phyloP scores from a whole-genome alignment of 1,140 invertebrate species.

The Bacillus rossius region DNA sequence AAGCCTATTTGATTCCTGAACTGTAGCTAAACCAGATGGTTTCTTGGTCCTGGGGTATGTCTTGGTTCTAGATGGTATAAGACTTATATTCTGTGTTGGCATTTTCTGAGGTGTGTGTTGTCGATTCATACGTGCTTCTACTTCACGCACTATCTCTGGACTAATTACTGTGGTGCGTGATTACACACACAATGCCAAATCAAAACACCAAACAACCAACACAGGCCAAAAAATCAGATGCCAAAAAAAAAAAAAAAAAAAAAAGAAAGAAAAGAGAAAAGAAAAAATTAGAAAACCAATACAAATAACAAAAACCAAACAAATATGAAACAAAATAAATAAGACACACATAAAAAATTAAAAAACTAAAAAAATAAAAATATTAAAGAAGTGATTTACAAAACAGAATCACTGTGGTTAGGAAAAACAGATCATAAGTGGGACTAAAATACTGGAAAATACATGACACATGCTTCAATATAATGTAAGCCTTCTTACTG shows the following conservation, averaged over 20 bases:
- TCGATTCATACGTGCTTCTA: conserved; percentile 83
- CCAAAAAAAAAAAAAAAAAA: conserved; percentile 46
- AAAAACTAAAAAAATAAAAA: conserved; percentile 32
- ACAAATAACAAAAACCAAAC: conserved; percentile 7
- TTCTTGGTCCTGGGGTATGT: conserved; percentile 39
- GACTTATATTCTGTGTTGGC: too few species aligned
- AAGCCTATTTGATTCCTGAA: conserved; percentile 19
- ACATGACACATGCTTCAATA: too few species aligned
- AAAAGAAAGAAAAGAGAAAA: conserved; percentile 38
- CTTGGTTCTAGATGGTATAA: conserved; percentile 33
- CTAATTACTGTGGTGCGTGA: conserved; percentile 60
- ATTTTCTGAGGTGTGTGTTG: conserved; percentile 55
- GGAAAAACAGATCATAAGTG: too few species aligned
- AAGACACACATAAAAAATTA: conserved; percentile 31
- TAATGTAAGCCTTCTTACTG: too few species aligned
- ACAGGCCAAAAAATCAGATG: conserved; percentile 33
- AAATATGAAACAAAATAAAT: conserved; percentile 20
- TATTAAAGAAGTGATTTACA: conserved; percentile 34
- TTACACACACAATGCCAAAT: conserved; percentile 9
- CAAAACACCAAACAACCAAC: conserved; percentile 22
- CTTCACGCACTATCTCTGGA: conserved; percentile 78
- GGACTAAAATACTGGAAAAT: too few species aligned
- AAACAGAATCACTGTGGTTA: too few species aligned
- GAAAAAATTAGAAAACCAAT: conserved; percentile 25
- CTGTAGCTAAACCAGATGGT: conserved; percentile 22